A percentile compares a stretch with the other conserved stretches of the same genome.
These are phyloP conservation scores for Kryptolebias marmoratus DNA, from an alignment of 2,113 vertebrate genomes.

Conservation along the genomic window DNA sequence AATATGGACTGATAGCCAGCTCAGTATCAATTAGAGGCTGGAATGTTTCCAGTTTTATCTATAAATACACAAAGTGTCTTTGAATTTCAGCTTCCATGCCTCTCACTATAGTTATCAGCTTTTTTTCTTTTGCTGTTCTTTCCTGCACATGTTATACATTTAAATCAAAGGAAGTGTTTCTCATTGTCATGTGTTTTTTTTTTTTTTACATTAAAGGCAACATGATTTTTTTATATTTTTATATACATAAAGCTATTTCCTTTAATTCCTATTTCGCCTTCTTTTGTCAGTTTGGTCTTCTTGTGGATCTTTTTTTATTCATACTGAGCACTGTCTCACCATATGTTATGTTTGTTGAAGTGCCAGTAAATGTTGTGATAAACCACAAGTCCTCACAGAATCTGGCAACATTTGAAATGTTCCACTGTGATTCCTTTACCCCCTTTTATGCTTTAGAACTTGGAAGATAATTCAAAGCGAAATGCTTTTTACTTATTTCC, in stretches of 20 bases:
- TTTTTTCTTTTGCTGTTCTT: no score
- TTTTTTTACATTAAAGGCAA: no score
- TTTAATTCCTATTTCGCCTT: neutral
- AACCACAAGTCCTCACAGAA: neutral
- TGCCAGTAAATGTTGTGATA: neutral
- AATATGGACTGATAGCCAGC: conserved; percentile 29
- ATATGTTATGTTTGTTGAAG: neutral
- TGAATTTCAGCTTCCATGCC: conserved; percentile 6
- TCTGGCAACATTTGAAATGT: neutral
- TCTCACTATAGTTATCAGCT: neutral
- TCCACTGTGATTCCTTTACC: neutral
- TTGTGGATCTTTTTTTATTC: neutral
- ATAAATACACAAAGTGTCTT: conserved; percentile 37
- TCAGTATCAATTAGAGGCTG: conserved; percentile 49
- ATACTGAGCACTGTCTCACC: neutral
- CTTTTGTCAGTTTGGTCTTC: neutral
- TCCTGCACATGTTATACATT: no score
- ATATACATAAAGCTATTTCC: neutral
- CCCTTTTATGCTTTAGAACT: neutral
- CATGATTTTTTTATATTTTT: neutral
- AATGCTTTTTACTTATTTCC: neutral
- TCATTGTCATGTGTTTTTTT: no score
- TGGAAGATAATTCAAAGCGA: conserved; percentile 3
- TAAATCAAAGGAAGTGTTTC: no score
- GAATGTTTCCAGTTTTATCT: conserved; percentile 33